A percentile compares a stretch with the other conserved stretches of the same genome.
Conservation (phyloP, 2,113 vertebrate species). For the Siniperca knerii region DNA sequence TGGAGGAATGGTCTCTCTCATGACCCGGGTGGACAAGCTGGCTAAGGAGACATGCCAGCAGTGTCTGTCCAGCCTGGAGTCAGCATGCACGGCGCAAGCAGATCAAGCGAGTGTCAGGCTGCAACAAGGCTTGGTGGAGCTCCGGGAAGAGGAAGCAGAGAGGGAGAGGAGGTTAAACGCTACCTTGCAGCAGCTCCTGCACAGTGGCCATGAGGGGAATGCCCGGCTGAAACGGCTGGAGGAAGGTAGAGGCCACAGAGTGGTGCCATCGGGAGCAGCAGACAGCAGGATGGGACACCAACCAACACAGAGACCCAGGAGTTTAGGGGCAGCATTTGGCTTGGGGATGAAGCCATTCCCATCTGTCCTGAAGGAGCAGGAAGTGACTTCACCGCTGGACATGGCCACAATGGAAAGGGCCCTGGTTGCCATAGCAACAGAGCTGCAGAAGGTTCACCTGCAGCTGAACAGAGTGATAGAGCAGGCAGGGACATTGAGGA, state of each 20-base stretch:
- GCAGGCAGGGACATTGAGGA: constrained; percentile 30
- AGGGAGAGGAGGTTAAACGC: constrained; percentile 70
- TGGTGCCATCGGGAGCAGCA: neutral
- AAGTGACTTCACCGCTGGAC: constrained; percentile 37
- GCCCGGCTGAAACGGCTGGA: constrained; percentile 56
- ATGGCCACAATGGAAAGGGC: constrained; percentile 55
- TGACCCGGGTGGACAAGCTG: constrained; percentile 64
- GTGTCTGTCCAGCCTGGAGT: constrained; percentile 52
- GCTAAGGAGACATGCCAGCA: constrained; percentile 48
- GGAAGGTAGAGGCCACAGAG: constrained; percentile 21
- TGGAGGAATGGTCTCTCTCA: constrained; percentile 71
- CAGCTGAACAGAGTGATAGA: constrained; percentile 71
- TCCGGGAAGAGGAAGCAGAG: constrained; percentile 52
- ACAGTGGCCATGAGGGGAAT: constrained; percentile 29
- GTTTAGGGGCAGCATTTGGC: neutral
- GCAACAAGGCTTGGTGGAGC: constrained; percentile 52
- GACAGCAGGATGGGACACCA: constrained; percentile 10
- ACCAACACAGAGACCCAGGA: constrained; percentile 32
- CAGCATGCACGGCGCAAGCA: constrained; percentile 59
- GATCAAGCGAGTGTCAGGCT: constrained; percentile 54
- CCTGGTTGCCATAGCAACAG: constrained; percentile 72
- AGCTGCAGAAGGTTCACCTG: constrained; percentile 72
- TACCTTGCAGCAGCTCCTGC: constrained; percentile 64
- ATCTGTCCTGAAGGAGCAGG: constrained; percentile 59
- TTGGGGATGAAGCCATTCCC: constrained; percentile 29